These are phyloP conservation scores for Tiliacea aurago DNA, from an alignment of 2,888 invertebrate genomes.

Conservation along the genomic window DNA sequence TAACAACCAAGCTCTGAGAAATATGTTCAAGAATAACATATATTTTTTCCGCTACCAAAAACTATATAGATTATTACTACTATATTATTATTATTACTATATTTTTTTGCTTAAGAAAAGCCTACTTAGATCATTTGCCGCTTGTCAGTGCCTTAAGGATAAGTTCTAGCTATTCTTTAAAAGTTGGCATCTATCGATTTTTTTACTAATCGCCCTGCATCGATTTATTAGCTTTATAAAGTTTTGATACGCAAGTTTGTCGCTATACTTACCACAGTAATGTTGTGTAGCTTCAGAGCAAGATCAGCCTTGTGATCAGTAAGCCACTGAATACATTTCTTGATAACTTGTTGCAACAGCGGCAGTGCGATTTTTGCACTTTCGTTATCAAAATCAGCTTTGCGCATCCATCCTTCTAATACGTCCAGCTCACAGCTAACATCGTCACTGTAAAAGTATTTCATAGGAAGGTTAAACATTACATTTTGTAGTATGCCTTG, in stretches of 20 bases:
- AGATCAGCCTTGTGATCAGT: constrained; percentile 77
- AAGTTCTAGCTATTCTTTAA: neutral
- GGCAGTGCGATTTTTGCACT: constrained; percentile 75
- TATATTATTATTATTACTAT: too few species aligned
- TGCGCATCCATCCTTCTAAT: constrained; percentile 78
- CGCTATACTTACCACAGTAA: constrained; percentile 76
- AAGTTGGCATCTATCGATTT: neutral
- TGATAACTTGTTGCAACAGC: constrained; percentile 76
- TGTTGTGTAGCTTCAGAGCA: constrained; percentile 74
- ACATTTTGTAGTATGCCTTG: neutral
- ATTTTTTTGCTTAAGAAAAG: too few species aligned
- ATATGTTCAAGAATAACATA: too few species aligned
- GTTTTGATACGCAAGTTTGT: neutral
- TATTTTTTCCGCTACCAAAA: too few species aligned
- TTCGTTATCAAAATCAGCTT: constrained; percentile 79
- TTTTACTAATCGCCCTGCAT: neutral
- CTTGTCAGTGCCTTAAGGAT: neutral
- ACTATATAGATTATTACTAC: too few species aligned
- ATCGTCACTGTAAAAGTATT: constrained; percentile 74
- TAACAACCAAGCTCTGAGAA: too few species aligned
- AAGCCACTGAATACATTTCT: constrained; percentile 81
- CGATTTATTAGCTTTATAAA: neutral
- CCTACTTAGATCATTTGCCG: too few species aligned
- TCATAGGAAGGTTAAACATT: neutral
- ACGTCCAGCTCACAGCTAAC: constrained; percentile 78